Conservation (phyloP, 92 coral and sea anemone genomes). For the Porites lobata region DNA sequence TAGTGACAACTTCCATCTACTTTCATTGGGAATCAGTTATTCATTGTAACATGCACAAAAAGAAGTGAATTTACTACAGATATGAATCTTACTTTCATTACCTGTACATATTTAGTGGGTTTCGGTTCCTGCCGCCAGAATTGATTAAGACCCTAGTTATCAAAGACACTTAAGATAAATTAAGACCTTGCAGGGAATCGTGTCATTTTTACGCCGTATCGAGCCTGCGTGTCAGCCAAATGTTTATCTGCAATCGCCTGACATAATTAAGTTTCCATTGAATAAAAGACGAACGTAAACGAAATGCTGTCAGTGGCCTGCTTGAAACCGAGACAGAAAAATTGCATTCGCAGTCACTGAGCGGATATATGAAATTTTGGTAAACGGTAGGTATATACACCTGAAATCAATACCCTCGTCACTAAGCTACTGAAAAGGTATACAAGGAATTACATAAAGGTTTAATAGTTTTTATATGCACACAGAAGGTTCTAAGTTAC, state of each 20-base stretch:
- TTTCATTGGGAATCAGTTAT: no score
- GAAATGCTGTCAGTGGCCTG: not conserved
- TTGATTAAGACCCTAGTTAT: not conserved
- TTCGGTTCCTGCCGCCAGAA: not conserved
- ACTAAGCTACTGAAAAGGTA: not conserved
- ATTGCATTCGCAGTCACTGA: not conserved
- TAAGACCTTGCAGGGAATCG: not conserved
- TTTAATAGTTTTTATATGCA: no score
- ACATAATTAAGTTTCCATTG: not conserved
- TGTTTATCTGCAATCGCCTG: not conserved
- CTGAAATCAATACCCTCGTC: no score
- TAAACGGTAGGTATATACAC: not conserved
- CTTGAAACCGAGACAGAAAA: not conserved
- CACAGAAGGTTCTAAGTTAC: no score
- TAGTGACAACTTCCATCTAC: no score
- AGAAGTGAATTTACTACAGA: not conserved
- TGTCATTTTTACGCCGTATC: not conserved
- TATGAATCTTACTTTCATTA: not conserved
- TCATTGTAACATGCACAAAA: not conserved
- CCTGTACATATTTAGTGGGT: not conserved
- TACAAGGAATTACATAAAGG: not conserved
- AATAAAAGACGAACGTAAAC: not conserved
- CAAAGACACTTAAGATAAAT: constrained; percentile 14
- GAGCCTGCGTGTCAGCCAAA: not conserved
- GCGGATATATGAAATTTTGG: not conserved